Conservation (phyloP, 2,113 vertebrate genomes). For the Charadrius vociferus region DNA sequence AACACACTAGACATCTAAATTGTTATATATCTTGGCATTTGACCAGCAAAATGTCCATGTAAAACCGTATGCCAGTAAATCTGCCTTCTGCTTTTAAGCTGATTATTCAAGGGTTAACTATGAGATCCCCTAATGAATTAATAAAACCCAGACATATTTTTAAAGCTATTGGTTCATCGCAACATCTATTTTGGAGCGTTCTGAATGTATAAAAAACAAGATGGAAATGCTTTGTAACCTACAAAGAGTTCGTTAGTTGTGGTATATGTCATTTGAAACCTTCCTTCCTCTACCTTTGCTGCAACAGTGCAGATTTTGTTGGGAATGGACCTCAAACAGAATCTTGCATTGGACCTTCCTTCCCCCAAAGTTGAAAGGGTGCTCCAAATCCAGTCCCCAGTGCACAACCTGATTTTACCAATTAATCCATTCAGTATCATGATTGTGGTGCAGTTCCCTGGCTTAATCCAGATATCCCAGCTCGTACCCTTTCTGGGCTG, state of each 20-base stretch:
- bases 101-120: constrained; percentile 59
- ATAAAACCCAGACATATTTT: constrained; percentile 33
- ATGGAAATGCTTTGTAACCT: neutral
- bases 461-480: neutral
- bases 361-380: neutral
- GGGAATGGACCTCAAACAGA: neutral
- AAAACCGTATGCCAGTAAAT: constrained; percentile 53
- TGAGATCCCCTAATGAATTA: constrained; percentile 47
- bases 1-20: neutral
- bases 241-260: neutral
- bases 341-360: neutral
- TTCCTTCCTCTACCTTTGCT: neutral
- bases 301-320: neutral
- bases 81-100: constrained; percentile 61
- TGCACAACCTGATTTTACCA: neutral
- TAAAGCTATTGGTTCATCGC: neutral
- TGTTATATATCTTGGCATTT: constrained; percentile 30
- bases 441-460: neutral
- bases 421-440: neutral
- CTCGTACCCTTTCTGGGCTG: neutral
- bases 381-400: neutral
- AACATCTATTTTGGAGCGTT: neutral
- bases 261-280: neutral
- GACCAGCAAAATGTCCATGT: neutral
- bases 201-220: neutral